Base-by-base conservation (phyloP, 2,797 vertebrate species). In the Brotula barbata region DNA sequence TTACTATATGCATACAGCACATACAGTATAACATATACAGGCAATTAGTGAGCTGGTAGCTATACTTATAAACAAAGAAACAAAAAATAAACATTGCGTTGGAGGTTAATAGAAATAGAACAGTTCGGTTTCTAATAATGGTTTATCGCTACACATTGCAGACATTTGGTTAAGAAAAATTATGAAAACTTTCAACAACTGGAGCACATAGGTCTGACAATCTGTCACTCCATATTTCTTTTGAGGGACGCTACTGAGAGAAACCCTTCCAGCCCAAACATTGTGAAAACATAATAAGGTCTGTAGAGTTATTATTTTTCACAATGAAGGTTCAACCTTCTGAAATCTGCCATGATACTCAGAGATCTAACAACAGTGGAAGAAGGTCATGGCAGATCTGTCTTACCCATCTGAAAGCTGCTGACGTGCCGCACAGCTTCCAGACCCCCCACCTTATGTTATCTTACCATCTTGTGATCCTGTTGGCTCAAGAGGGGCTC, bases 401-500 rank as follows among this genome's bases (percentile, higher is more conserved):
- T 63, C 41, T 61, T 42, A 62, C 62, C 58, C 16, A 37, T 39
- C 31, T 80, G 78, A 68, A 85, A 89, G 87, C 87, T 91, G 88
- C 81, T 91, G 90, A 81, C 89, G 85, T 49, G 51, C 72, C 83
- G 87, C 85, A 90, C 88, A 89, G 89, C 87, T 89, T 89, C 72
- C 68, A 75, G 77, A 57, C 55, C 19, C 21, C 56, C 62, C 53
- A 53, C 56, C 57, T 54, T 85, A 82, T 80, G 76, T 83, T 78
- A 71, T 82, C 83, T 83, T 84, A 80, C 86, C 74, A 83, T 82
- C 88, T 82, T 71, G 31, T 55, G 7, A 36, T 78, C 58, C 67
- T 50, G 88, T 82, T 80, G 75, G 81, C 87, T 89, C 83, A 87
- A 87, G 84, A 91, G 88, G 78, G 77, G 84, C 89, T 90, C 88